Evolutionary conservation across 1,140 invertebrate genomes (phyloP).

Genomic region (Drosophila dunni): DNA sequence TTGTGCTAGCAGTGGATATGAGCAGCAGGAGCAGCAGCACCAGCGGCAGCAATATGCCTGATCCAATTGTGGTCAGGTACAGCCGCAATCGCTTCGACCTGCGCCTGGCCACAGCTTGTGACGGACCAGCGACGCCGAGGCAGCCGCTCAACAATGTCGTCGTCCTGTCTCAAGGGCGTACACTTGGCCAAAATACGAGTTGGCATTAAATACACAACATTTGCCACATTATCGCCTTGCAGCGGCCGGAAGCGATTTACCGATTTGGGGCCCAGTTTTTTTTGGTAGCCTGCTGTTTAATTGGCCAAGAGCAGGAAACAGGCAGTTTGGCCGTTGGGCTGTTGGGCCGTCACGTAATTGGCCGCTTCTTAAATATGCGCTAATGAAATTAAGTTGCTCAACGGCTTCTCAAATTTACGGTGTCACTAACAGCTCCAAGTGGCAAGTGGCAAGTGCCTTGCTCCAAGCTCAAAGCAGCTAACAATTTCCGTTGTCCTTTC

Average conservation of each 20-base stretch:
- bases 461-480: background rate
- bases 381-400: conserved; percentile 78
- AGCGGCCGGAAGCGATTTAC: conserved; percentile 44
- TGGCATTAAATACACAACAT: conserved; percentile 51
- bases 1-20: conserved; percentile 27
- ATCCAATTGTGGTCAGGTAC: conserved; percentile 58
- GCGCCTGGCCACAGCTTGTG: conserved; percentile 69
- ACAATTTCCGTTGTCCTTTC: conserved; percentile 1
- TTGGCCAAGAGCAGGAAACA: conserved; percentile 22
- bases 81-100: conserved; percentile 56
- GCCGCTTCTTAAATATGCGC: conserved; percentile 66
- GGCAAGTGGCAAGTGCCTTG: background rate
- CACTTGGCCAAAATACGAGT: conserved; percentile 29
- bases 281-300: conserved; percentile 53
- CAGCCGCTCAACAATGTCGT: conserved; percentile 67
- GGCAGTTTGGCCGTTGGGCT: background rate
- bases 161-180: conserved; percentile 59
- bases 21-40: conserved; percentile 37
- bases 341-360: conserved; percentile 48
- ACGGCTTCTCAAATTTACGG: conserved; percentile 53
- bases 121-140: conserved; percentile 68
- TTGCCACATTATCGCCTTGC: conserved; percentile 57
- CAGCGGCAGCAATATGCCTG: conserved; percentile 45
- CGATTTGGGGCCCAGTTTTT: conserved; percentile 9
- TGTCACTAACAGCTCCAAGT: conserved; percentile 41